Conservation (phyloP, 2,113 vertebrate species). For the Mustela lutreola region DNA sequence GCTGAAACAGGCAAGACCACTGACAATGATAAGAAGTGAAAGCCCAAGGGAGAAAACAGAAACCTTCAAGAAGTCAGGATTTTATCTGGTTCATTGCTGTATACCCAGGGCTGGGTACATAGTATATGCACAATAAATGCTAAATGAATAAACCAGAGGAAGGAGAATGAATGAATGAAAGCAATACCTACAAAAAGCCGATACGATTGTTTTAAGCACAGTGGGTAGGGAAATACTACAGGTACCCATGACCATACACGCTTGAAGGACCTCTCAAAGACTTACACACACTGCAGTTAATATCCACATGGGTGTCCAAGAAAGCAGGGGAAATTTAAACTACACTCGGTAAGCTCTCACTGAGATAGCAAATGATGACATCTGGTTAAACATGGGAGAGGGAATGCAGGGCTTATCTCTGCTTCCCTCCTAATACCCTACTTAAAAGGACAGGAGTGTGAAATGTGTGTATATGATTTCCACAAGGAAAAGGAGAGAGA, state of each 20-base stretch:
- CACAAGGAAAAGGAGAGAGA: not conserved
- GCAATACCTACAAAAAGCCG: not conserved
- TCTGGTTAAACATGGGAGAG: not conserved
- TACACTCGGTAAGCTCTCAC: not conserved
- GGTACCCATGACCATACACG: not conserved
- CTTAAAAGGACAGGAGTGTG: not conserved
- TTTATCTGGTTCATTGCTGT: not conserved
- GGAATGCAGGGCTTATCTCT: not conserved
- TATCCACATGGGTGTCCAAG: not conserved
- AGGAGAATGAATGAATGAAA: not conserved
- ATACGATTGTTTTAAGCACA: not conserved
- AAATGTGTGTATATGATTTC: not conserved
- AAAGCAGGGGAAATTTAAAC: not conserved
- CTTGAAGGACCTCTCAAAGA: not conserved
- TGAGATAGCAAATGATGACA: not conserved
- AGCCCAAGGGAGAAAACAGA: not conserved
- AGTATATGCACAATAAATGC: not conserved
- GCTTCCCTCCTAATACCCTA: not conserved
- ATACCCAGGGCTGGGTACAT: not conserved
- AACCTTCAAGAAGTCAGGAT: not conserved
- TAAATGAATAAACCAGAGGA: not conserved
- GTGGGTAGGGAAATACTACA: not conserved
- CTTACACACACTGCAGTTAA: not conserved
- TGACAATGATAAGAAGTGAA: conserved; percentile 1
- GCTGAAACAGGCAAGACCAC: not conserved